Percentiles rank a stretch among this genome's conserved stretches.
Evolutionary conservation across 2,888 invertebrate species (phyloP).

Genomic region (Diplazon laetatorius): DNA sequence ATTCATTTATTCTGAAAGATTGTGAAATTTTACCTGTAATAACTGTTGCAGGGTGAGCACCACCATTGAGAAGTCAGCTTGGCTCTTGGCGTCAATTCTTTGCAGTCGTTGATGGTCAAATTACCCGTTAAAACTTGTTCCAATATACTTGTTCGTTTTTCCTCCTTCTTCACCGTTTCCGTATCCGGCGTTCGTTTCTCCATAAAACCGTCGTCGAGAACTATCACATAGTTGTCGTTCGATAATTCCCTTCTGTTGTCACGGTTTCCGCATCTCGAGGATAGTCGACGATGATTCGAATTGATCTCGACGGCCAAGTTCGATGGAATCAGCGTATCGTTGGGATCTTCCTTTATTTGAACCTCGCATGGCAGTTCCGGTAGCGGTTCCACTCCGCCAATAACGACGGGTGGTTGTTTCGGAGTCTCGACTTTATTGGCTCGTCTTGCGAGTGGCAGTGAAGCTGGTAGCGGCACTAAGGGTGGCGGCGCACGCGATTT

Average conservation of each 20-base stretch:
- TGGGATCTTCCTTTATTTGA: slow-evolving; percentile 75
- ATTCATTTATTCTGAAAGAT: too few species aligned
- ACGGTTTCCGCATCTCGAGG: slow-evolving; percentile 13
- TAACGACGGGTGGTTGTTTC: slow-evolving; percentile 26
- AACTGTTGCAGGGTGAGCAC: slow-evolving; percentile 79
- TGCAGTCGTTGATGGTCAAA: slow-evolving; percentile 75
- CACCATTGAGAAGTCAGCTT: slow-evolving; percentile 75
- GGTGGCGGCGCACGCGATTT: slow-evolving; percentile 77
- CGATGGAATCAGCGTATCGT: slow-evolving; percentile 37
- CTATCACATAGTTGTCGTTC: slow-evolving; percentile 45
- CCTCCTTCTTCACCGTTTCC: slow-evolving; percentile 60
- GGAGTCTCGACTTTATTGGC: slow-evolving; percentile 48
- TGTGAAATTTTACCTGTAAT: slow-evolving; percentile 72
- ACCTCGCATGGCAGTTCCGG: slow-evolving; percentile 77
- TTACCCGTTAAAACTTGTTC: slow-evolving; percentile 76
- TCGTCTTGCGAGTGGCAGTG: slow-evolving; percentile 68
- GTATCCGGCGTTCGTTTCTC: slow-evolving; percentile 42
- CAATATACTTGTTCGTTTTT: slow-evolving; percentile 75
- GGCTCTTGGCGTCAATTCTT: slow-evolving; percentile 68
- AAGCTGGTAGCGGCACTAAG: slow-evolving; percentile 74
- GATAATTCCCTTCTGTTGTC: slow-evolving; percentile 29
- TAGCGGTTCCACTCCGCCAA: slow-evolving; percentile 68
- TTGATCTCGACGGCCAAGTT: slow-evolving; percentile 8
- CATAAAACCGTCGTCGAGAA: slow-evolving; percentile 43
- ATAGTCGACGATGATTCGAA: background rate